These are phyloP conservation scores for Naso thynnoides DNA, from an alignment of 2,797 vertebrate genomes.

Conservation along the genomic window DNA sequence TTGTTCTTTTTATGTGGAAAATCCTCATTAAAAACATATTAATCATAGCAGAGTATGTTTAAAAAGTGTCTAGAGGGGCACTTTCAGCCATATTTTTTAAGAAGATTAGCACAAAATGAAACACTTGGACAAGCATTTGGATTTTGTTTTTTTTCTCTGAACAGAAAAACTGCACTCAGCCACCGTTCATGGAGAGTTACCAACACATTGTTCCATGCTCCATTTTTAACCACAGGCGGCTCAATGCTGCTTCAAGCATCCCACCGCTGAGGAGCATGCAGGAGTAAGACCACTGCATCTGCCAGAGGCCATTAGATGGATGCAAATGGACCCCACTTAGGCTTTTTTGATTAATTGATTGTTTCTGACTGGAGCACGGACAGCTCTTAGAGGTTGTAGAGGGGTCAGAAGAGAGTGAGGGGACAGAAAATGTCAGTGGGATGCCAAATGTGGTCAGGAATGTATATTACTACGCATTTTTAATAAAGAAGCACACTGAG, in stretches of 20 bases:
- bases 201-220: conserved; percentile 9
- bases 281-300: conserved; percentile 20
- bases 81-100: too few species aligned
- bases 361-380: conserved; percentile 35
- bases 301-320: conserved; percentile 46
- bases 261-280: conserved; percentile 16
- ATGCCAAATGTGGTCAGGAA: conserved; percentile 12
- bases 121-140: too few species aligned
- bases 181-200: neutral
- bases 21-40: too few species aligned
- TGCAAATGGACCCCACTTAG: conserved; percentile 52
- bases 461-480: neutral
- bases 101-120: too few species aligned
- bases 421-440: conserved; percentile 2
- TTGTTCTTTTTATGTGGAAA: too few species aligned
- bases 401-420: conserved; percentile 31
- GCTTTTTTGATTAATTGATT: conserved; percentile 50
- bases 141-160: neutral
- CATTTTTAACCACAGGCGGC: conserved; percentile 30
- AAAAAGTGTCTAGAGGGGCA: too few species aligned
- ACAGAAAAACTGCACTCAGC: neutral
- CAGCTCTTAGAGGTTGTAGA: conserved; percentile 35
- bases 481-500: neutral
- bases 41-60: too few species aligned
- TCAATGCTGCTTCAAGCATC: conserved; percentile 21